Evolutionary conservation across 2,797 vertebrate species (phyloP), one percentile per base, ranked within the genome.

Genomic region (Atherinosoma microstoma): DNA sequence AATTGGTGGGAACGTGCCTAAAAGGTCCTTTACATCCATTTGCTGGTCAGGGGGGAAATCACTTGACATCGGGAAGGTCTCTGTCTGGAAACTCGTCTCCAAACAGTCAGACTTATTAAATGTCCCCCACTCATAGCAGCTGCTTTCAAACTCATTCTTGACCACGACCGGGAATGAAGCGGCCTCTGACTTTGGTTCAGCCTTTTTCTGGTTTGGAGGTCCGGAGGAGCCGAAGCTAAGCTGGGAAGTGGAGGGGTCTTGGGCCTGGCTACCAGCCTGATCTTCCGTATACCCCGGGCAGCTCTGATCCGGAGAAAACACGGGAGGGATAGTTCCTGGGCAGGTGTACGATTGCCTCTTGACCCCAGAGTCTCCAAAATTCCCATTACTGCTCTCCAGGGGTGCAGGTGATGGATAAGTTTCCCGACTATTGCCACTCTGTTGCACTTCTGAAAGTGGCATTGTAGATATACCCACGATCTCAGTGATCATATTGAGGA

Each of bases 401-500:
- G 91, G 87, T 54, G 88, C 79, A 3, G 91, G 91, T 0, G 92
- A 92, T 4, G 93, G 80, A 69, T 96, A 96, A 27, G 93, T 90
- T 24, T 94, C 82, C 68, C 87, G 84, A 4, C 95, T 94, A 84
- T 78, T 83, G 34, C 91, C 92, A 76, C 93, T 92, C 45, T 93
- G 94, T 54, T 94, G 94, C 77, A 93, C 93, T 70, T 98, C 96
- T 0, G 96, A 92, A 42, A 96, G 90, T 1, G 97, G 91, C 80
- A 97, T 94, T 0, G 97, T 96, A 3, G 97, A 97, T 74, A 98
- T 96, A 40, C 97, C 98, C 75, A 99, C 94, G 75, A 99, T 99
- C 77, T 98, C 97, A 0, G 97, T 98, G 95, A 99, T 99, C 93
- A 99, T 95, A 87, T 96, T 98, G 93, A 99, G 97, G 86, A 99